phyloP scores from a whole-genome alignment of 2,797 vertebrate genomes.

The Chelidonichthys spinosus region DNA sequence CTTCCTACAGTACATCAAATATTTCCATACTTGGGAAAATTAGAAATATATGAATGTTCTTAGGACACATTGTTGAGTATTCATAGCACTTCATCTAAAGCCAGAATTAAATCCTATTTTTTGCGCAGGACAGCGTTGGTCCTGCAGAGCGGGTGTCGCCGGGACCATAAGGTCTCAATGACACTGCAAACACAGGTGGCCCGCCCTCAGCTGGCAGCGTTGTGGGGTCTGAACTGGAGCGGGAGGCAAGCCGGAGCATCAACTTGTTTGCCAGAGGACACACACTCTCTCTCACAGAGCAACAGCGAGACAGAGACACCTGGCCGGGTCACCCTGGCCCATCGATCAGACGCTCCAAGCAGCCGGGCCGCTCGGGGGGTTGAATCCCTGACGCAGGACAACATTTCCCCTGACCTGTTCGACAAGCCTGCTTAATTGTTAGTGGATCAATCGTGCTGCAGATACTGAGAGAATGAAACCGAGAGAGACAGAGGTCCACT shows the following conservation, averaged over 20 bases:
- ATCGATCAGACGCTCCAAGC: conserved; percentile 62
- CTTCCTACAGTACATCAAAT: background rate
- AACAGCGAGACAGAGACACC: conserved; percentile 54
- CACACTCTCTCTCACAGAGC: conserved; percentile 22
- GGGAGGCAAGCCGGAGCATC: conserved; percentile 8
- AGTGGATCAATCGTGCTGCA: conserved; percentile 77
- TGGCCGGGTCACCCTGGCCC: conserved; percentile 71
- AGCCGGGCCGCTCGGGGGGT: conserved; percentile 40
- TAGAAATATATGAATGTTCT: conserved; percentile 1
- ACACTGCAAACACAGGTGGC: conserved; percentile 72
- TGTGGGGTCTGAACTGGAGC: conserved; percentile 37
- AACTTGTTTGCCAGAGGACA: conserved; percentile 65
- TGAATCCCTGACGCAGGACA: conserved; percentile 46
- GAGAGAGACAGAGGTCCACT: conserved; percentile 56
- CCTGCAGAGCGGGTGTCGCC: conserved; percentile 38
- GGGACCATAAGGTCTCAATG: conserved; percentile 71
- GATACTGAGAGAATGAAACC: conserved; percentile 66
- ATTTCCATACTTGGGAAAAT: conserved; percentile 16
- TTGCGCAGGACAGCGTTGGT: conserved; percentile 25
- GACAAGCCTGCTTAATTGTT: conserved; percentile 78
- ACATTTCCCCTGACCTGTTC: conserved; percentile 78
- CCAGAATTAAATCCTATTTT: conserved; percentile 45
- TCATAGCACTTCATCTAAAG: conserved; percentile 47
- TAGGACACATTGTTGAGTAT: conserved; percentile 30
- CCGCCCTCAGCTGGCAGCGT: conserved; percentile 60